Evolutionary conservation across 2,888 invertebrate species (phyloP), one percentile per base, ranked within the genome.

Genomic region (Andrena minutula): DNA sequence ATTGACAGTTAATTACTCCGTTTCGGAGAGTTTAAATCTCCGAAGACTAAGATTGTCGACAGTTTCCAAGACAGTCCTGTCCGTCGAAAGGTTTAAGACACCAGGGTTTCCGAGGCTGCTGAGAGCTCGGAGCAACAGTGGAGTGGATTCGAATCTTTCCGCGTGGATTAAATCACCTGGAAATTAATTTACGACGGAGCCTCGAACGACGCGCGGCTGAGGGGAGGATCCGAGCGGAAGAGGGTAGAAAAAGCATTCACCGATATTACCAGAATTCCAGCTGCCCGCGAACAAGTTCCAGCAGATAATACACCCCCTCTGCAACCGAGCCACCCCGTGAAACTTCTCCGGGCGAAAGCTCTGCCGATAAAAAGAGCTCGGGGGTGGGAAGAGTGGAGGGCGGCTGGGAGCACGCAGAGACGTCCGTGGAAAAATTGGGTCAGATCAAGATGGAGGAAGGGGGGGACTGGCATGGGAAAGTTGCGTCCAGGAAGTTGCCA

Each of bases 401-500:
- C 16, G 41, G 16, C 16, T 41, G 41, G 16, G 8, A 28, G 35
- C 69, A 26, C 56, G 69, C 56, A n/a, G 56, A 26, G 10, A 58
- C 26, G 23, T 16, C 41, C 41, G 41, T 16, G 41, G 41, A 41
- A 41, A 16, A 41, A 41, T 41, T 41, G 16, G 41, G 41, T 41
- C 16, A 41, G 41, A 41, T 41, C 41, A 41, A 41, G 41, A 41
- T 16, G 41, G 16, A 41, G 41, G 41, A 41, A 41, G 41, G 41
- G 41, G 41, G 5, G 41, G 41, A 41, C 12, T 4, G 41, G 41
- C 56, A 8, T 28, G 5, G 35, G 28, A 41, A 69, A 41, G 58
- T 69, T 69, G n/a, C 30, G 64, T 30, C 12, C 65, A 66, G 75
- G 35, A 78, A 61, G 66, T 66, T 60, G 60, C 30, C 66, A 53